Evolutionary conservation across 2,113 vertebrate genomes (phyloP).

Genomic region (Serranochromis macrocephalus): DNA sequence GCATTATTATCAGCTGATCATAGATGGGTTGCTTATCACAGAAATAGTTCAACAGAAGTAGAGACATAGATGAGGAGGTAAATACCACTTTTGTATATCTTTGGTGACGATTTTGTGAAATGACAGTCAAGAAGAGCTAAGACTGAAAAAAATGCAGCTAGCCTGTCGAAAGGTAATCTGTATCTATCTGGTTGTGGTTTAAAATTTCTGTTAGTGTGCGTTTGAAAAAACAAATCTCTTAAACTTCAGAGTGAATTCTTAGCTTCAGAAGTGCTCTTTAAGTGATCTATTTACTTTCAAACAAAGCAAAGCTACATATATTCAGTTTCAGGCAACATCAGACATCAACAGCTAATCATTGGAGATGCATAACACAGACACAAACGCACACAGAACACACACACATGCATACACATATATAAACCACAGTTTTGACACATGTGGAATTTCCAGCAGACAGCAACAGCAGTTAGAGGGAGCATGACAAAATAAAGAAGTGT

Average conservation of each 20-base stretch:
- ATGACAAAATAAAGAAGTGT: neutral
- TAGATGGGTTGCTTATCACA: neutral
- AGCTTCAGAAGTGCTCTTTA: neutral
- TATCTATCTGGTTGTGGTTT: neutral
- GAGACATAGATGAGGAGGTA: neutral
- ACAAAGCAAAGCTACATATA: neutral
- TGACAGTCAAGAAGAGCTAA: neutral
- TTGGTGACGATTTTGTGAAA: neutral
- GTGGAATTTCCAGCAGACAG: neutral
- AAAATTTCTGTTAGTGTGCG: neutral
- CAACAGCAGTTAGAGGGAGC: neutral
- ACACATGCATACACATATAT: neutral
- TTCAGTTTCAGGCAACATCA: neutral
- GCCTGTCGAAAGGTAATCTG: neutral
- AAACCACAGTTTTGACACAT: neutral
- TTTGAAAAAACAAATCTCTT: neutral
- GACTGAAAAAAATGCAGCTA: neutral
- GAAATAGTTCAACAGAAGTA: neutral
- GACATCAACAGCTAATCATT: neutral
- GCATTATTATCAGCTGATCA: neutral
- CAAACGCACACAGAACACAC: neutral
- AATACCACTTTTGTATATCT: neutral
- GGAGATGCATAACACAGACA: neutral
- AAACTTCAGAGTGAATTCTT: neutral
- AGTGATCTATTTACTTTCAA: neutral